Conservation (phyloP, 2,888 invertebrate species). For the Plagiodera versicolora region DNA sequence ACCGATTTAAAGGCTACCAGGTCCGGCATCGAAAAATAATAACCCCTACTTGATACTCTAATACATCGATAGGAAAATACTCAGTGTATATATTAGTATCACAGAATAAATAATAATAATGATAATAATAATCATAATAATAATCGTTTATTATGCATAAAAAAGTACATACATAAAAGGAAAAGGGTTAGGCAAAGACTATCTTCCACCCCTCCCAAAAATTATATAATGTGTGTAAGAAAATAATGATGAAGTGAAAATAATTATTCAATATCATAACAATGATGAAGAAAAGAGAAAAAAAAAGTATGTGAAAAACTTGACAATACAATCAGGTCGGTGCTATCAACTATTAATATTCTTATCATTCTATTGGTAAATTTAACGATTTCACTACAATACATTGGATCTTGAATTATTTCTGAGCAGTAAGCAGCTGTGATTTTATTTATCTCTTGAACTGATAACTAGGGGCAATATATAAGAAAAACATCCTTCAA, state of each 20-base stretch:
- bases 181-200: neutral
- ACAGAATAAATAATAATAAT: neutral
- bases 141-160: neutral
- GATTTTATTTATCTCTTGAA: neutral
- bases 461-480: neutral
- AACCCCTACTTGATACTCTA: too few species aligned
- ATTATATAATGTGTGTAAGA: slow-evolving; percentile 1
- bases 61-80: too few species aligned
- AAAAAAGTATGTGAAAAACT: neutral
- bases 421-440: neutral
- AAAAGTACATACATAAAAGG: neutral
- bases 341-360: neutral
- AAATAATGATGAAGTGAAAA: neutral
- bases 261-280: neutral
- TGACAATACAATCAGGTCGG: neutral
- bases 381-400: neutral
- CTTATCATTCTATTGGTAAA: neutral
- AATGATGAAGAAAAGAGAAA: neutral
- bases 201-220: neutral
- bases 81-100: too few species aligned
- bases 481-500: neutral
- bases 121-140: neutral
- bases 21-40: too few species aligned
- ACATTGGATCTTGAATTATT: too few species aligned
- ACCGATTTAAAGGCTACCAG: too few species aligned